Evolutionary conservation across 2,113 vertebrate genomes (phyloP).

Genomic region (Thomomys bottae): DNA sequence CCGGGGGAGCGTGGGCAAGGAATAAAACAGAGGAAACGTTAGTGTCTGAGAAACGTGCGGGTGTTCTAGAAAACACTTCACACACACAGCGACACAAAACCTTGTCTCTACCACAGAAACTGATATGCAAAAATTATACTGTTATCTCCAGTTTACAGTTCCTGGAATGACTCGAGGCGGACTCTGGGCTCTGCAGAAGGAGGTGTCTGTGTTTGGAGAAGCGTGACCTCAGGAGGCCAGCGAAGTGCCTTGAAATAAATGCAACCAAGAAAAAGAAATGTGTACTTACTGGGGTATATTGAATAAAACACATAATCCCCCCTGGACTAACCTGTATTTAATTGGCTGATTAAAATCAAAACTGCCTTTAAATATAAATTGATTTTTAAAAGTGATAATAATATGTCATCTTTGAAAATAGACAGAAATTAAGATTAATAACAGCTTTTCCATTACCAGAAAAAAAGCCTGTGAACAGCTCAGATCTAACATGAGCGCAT

Average conservation of each 20-base stretch:
- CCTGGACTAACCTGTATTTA: background rate
- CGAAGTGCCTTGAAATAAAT: background rate
- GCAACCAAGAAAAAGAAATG: background rate
- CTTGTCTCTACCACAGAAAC: background rate
- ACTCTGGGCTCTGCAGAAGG: rapidly evolving
- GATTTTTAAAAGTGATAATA: background rate
- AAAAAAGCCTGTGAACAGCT: background rate
- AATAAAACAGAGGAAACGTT: background rate
- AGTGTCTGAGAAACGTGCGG: background rate
- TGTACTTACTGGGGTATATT: background rate
- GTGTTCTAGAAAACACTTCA: background rate
- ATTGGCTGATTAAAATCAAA: background rate
- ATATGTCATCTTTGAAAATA: background rate
- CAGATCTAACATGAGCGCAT: rapidly evolving
- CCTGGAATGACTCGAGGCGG: rapidly evolving
- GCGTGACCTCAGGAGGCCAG: background rate
- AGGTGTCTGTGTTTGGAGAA: too few species aligned
- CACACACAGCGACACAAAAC: background rate
- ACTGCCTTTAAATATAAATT: conserved; percentile 25
- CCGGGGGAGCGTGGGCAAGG: background rate
- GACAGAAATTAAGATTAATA: background rate
- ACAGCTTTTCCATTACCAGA: rapidly evolving
- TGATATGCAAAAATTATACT: background rate
- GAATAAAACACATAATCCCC: background rate
- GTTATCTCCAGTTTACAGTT: background rate